Percentiles rank a stretch among this genome's conserved stretches.
phyloP scores from a whole-genome alignment of 2,888 invertebrate genomes.

The Laspeyria flexula region DNA sequence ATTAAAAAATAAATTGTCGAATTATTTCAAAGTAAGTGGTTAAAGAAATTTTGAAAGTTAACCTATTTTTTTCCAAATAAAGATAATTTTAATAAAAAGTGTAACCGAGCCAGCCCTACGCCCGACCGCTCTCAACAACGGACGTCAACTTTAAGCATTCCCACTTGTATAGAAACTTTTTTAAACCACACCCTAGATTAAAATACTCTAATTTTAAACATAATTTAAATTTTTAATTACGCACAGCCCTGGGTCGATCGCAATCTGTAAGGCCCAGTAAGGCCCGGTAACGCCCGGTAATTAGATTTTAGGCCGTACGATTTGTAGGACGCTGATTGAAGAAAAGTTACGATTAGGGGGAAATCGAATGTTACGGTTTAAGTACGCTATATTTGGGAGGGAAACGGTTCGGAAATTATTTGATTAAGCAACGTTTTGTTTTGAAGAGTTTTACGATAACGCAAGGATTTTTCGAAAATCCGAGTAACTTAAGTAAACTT shows the following conservation, averaged over 20 bases:
- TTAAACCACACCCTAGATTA: constrained; percentile 50
- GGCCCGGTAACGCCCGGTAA: constrained; percentile 53
- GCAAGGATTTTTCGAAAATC: too few species aligned
- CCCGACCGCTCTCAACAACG: constrained; percentile 35
- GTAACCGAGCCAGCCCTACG: constrained; percentile 48
- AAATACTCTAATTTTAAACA: constrained; percentile 44
- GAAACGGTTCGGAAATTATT: constrained; percentile 40
- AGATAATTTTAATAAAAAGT: not conserved
- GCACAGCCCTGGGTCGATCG: constrained; percentile 62
- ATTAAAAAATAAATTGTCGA: too few species aligned
- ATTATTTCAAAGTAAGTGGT: too few species aligned
- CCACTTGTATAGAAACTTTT: constrained; percentile 52
- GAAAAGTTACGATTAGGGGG: constrained; percentile 55
- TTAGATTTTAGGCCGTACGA: constrained; percentile 66
- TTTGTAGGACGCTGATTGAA: constrained; percentile 57
- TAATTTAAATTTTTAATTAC: constrained; percentile 54
- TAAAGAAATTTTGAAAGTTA: too few species aligned
- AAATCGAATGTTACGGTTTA: constrained; percentile 43
- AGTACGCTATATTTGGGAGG: constrained; percentile 17
- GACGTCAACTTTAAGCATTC: constrained; percentile 54
- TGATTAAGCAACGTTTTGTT: constrained; percentile 22
- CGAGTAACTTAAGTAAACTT: too few species aligned
- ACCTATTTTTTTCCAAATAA: too few species aligned
- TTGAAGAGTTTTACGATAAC: constrained; percentile 11
- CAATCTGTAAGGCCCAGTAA: constrained; percentile 56